These are phyloP conservation scores for Phodopus roborovskii DNA, from an alignment of 2,113 vertebrate genomes.

Conservation along the genomic window DNA sequence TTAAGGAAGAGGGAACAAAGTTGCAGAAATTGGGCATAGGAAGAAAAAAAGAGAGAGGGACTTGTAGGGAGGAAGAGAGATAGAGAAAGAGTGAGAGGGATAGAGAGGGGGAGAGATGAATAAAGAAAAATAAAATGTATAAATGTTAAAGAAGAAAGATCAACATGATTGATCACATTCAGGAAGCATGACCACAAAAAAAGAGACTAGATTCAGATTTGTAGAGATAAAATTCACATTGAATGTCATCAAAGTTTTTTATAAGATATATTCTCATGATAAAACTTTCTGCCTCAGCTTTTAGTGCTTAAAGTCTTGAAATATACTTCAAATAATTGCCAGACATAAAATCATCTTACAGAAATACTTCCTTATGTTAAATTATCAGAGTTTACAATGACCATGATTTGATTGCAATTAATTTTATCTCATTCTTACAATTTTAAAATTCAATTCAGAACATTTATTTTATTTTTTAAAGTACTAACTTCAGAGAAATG, in stretches of 20 bases:
- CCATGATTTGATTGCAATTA: not conserved
- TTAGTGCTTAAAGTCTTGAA: not conserved
- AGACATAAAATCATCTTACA: not conserved
- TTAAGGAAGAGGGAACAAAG: not conserved
- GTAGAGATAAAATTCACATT: not conserved
- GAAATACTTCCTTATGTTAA: not conserved
- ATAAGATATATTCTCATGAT: not conserved
- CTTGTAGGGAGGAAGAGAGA: fast-evolving
- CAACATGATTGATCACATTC: too few relatives aligned
- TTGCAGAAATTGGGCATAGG: too few relatives aligned
- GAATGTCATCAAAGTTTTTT: not conserved
- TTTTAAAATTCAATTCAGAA: not conserved
- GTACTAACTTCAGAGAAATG: conserved; percentile 9
- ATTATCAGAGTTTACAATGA: not conserved
- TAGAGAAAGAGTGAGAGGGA: not conserved
- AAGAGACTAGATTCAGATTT: not conserved
- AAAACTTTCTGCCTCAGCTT: not conserved
- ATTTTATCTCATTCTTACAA: conserved; percentile 47
- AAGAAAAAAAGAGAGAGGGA: fast-evolving
- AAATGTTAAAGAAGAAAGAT: not conserved
- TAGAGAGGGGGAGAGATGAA: not conserved
- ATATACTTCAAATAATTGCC: conserved; percentile 46
- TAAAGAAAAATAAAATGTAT: not conserved
- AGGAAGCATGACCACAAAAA: not conserved
- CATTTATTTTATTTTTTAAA: conserved; percentile 62